Conservation (phyloP, 2,888 invertebrate species). For the Campoplex nolae region DNA sequence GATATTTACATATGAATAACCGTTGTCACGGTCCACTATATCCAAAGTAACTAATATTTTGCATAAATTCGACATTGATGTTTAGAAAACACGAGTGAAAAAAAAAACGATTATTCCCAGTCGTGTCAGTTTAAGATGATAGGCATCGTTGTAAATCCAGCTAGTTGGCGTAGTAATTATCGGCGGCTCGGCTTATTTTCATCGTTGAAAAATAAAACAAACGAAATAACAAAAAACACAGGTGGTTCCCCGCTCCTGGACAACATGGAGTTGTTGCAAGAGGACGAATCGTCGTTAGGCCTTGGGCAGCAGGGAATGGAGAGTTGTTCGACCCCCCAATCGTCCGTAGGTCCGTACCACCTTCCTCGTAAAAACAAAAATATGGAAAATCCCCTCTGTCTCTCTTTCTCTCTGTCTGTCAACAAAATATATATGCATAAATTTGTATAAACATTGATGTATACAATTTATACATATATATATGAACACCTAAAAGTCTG, state of each 20-base stretch:
- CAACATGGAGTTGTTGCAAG: slow-evolving; percentile 84
- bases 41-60: slow-evolving; percentile 1
- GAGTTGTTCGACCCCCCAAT: slow-evolving; percentile 82
- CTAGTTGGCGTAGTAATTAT: slow-evolving; percentile 35
- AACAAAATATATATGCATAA: slow-evolving; percentile 36
- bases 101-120: neutral
- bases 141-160: slow-evolving; percentile 17
- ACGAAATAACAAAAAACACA: slow-evolving; percentile 76
- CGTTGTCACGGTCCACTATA: neutral
- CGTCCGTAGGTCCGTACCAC: slow-evolving; percentile 84
- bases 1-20: neutral
- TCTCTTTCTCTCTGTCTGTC: slow-evolving; percentile 64
- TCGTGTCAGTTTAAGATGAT: slow-evolving; percentile 18
- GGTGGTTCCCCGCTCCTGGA: slow-evolving; percentile 84
- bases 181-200: neutral
- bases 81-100: slow-evolving; percentile 6
- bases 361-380: slow-evolving; percentile 75
- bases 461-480: slow-evolving; percentile 28
- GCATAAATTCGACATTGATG: neutral
- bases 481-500: slow-evolving; percentile 46
- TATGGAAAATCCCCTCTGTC: slow-evolving; percentile 63
- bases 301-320: slow-evolving; percentile 83
- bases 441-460: slow-evolving; percentile 23
- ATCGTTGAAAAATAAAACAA: slow-evolving; percentile 10
- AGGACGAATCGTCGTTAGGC: slow-evolving; percentile 83